A percentile compares a stretch with the other conserved stretches of the same genome.
Evolutionary conservation across 2,797 vertebrate species (phyloP).

Genomic region (Sebastes taczanowskii): DNA sequence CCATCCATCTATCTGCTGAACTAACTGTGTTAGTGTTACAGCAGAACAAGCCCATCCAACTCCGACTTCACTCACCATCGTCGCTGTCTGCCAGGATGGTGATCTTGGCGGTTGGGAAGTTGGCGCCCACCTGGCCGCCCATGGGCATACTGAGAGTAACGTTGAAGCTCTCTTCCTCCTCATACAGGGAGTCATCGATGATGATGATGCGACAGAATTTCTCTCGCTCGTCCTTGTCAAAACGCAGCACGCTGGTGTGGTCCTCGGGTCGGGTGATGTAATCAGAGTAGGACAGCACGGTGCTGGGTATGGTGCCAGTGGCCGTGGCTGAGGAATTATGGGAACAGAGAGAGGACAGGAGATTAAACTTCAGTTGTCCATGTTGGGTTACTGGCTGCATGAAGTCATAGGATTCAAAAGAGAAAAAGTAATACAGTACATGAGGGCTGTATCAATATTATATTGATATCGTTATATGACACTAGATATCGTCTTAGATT

Average conservation of each 20-base stretch:
- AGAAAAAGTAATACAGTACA: background rate
- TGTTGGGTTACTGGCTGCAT: background rate
- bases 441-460: too few species aligned
- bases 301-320: conserved; percentile 84
- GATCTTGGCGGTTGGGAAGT: conserved; percentile 83
- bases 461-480: too few species aligned
- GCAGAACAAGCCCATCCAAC: background rate
- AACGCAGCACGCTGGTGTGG: conserved; percentile 87
- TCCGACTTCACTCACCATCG: conserved; percentile 84
- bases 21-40: background rate
- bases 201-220: conserved; percentile 86
- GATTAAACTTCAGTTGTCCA: background rate
- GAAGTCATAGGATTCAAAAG: background rate
- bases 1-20: background rate
- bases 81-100: conserved; percentile 85
- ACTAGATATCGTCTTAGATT: too few species aligned
- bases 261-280: conserved; percentile 88
- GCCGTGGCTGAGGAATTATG: conserved; percentile 79
- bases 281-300: conserved; percentile 87
- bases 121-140: conserved; percentile 84
- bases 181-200: conserved; percentile 89
- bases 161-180: conserved; percentile 89
- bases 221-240: conserved; percentile 87
- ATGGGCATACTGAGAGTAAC: conserved; percentile 87
- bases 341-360: background rate